Base-by-base conservation (phyloP, 1,140 invertebrate genomes). In the Amphibalanus amphitrite region DNA sequence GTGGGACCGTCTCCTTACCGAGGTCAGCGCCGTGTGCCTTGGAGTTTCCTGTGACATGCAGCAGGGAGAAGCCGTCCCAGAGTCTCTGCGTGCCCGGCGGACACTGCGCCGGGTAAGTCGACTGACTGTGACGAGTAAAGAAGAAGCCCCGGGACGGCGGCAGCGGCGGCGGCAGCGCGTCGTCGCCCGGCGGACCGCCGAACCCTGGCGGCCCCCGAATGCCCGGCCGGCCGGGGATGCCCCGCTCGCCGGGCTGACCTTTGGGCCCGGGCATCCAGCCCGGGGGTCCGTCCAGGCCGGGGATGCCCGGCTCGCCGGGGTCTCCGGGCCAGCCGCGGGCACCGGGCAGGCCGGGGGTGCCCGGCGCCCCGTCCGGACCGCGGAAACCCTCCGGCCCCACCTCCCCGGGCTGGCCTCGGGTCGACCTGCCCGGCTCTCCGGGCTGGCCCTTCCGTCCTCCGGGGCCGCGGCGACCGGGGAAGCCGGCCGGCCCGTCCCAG, bases 21-120 rank as follows among this genome's bases (percentile, higher is more conserved):
- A 98, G 85, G 84, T 98, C 96, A 85, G 98, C 95, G 71, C 91
- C 92, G 77, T 92, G 88, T 0, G 95, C 87, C 79, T 90, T 88
- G 74, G 89, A 89, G 81, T 96, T 93, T 69, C 92, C 95, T 80
- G 94, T 89, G 72, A 97, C 90, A 77, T 97, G 93, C 0, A 98
- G 84, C 0, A 99, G 82, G 29, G 94, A 98, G 81, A 92, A 99
- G 72, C 97, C 97, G 74, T 92, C 88, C 96, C 97, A 99, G 69
- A 99, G 77, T 78, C 88, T 87, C 0, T 85, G 81, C 0, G 93
- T 92, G 72, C 91, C 88, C 69, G 77, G 77, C 0, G 96, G 96
- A 84, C 97, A 99, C 28, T 82, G 76, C 0, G 97, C 95, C 73
- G 93, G 87, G 75, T 85, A 82, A 26, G 88, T 85, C 0, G 87